Evolutionary conservation across 2,888 invertebrate species (phyloP).

Genomic region (Cryptosula pallasiana): DNA sequence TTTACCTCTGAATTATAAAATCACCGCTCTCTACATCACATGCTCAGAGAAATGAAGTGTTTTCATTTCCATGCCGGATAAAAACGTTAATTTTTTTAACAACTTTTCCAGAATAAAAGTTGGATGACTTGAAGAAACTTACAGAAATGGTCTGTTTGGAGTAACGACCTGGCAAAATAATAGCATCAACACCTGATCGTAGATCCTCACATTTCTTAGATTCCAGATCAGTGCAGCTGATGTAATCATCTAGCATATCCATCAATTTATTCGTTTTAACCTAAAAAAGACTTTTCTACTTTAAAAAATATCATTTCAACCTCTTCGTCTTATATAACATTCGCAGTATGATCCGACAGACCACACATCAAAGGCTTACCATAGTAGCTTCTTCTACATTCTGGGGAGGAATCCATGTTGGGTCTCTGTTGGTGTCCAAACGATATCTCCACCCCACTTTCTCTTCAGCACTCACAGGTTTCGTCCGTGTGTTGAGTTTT

Average conservation of each 20-base stretch:
- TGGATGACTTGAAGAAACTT: too few relatives aligned
- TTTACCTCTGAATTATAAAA: too few relatives aligned
- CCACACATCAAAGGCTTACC: too few relatives aligned
- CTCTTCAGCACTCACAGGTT: too few relatives aligned
- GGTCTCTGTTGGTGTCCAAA: not conserved
- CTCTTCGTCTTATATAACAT: too few relatives aligned
- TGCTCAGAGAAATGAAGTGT: too few relatives aligned
- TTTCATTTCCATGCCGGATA: too few relatives aligned
- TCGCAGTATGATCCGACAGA: too few relatives aligned
- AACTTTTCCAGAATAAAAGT: too few relatives aligned
- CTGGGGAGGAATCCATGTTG: conserved; percentile 16
- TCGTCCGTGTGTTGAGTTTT: not conserved
- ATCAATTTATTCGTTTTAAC: not conserved
- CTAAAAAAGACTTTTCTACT: not conserved
- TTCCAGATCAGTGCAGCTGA: not conserved
- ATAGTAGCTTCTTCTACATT: not conserved
- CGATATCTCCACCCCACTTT: not conserved
- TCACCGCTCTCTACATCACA: too few relatives aligned
- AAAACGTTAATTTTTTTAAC: too few relatives aligned
- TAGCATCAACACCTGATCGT: not conserved
- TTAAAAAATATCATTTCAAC: too few relatives aligned
- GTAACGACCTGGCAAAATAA: not conserved
- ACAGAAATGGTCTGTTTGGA: not conserved
- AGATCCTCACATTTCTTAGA: not conserved
- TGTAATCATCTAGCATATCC: not conserved